phyloP scores from a whole-genome alignment of 2,797 vertebrate species.

The Bothrops alternatus region DNA sequence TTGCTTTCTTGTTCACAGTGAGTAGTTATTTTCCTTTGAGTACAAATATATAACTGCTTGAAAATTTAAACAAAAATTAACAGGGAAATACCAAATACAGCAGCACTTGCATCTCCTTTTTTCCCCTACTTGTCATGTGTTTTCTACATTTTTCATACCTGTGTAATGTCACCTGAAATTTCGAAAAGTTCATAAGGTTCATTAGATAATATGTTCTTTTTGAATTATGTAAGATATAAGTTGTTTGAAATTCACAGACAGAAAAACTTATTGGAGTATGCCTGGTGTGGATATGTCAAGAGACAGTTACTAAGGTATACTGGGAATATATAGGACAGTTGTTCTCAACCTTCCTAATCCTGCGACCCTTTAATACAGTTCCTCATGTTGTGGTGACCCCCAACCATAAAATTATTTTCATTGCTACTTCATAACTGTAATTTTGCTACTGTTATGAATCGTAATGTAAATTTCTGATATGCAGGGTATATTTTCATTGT shows the following conservation, averaged over 20 bases:
- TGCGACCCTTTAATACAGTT: too few species aligned
- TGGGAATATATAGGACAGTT: background rate
- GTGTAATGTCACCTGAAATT: conserved; percentile 23
- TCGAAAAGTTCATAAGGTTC: background rate
- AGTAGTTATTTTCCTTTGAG: conserved; percentile 67
- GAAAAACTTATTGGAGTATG: background rate
- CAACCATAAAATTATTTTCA: too few species aligned
- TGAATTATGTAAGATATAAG: background rate
- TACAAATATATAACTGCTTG: conserved; percentile 45
- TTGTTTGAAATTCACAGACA: background rate
- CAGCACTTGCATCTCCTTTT: conserved; percentile 52
- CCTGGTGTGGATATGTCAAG: background rate
- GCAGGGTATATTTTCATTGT: too few species aligned
- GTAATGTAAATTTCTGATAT: too few species aligned
- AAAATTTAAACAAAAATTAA: conserved; percentile 49
- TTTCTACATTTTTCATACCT: conserved; percentile 38
- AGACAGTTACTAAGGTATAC: background rate
- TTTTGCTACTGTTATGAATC: too few species aligned
- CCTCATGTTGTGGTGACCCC: too few species aligned
- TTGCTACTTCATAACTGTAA: too few species aligned
- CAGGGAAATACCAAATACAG: conserved; percentile 48
- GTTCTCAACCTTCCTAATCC: too few species aligned
- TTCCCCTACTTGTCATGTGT: conserved; percentile 30
- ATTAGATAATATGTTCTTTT: background rate
- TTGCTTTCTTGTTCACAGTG: conserved; percentile 97